Conservation (phyloP, 2,888 invertebrate genomes). For the Mythimna impura region DNA sequence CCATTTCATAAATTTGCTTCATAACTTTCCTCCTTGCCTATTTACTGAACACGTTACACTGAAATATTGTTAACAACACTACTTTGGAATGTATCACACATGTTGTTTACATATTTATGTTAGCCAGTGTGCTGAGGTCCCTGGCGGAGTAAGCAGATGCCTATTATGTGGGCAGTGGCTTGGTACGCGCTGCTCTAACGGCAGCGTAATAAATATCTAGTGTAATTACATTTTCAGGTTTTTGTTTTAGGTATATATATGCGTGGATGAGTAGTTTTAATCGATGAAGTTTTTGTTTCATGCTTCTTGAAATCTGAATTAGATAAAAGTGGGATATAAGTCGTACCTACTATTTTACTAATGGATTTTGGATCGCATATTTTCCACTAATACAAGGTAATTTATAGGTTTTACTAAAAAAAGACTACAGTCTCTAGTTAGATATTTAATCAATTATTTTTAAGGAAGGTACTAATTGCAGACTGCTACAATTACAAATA, state of each 20-base stretch:
- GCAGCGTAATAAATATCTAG: neutral
- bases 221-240: neutral
- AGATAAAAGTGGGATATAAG: neutral
- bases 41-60: slow-evolving; percentile 72
- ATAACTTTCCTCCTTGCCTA: slow-evolving; percentile 75
- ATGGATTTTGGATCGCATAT: too few relatives aligned
- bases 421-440: too few relatives aligned
- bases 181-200: neutral
- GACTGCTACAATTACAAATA: too few relatives aligned
- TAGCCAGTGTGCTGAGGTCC: slow-evolving; percentile 1
- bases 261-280: neutral
- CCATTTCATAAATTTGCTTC: slow-evolving; percentile 85
- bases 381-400: too few relatives aligned
- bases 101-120: slow-evolving; percentile 28
- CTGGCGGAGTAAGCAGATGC: slow-evolving; percentile 26
- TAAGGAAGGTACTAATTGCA: too few relatives aligned
- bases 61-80: slow-evolving; percentile 73
- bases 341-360: neutral
- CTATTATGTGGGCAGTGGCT: slow-evolving; percentile 26
- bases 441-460: too few relatives aligned
- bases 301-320: neutral
- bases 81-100: slow-evolving; percentile 49
- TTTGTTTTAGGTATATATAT: neutral
- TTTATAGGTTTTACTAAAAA: too few relatives aligned
- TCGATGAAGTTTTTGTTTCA: neutral